Base-by-base conservation (phyloP, 2,888 invertebrate genomes). In the Oscheius onirici region DNA sequence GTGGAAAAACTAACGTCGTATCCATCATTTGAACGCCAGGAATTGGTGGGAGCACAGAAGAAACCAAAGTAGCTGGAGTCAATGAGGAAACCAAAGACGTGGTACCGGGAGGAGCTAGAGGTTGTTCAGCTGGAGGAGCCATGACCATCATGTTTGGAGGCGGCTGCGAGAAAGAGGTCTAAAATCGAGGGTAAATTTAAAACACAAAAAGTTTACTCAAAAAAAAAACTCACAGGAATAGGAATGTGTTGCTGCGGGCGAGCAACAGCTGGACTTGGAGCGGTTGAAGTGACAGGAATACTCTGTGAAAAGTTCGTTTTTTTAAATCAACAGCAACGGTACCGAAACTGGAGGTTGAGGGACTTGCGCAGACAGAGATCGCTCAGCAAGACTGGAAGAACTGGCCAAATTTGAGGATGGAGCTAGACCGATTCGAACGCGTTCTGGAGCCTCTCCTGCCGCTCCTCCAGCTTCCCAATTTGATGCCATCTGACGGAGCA, bases 401-500 rank as follows among this genome's bases (percentile, higher is more conserved):
- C 26, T 43, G 28, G 40, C n/a, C 22, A 43, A 20, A 52, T 49
- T 26, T 20, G 63, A 63, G 22, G 54, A 66, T 1, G 66, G 66
- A 15, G 20, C 11, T 20, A 68, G n/a, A 5, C 68, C 68, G 17
- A 68, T 57, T 24, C 55, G n/a, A 28, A 57, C 34, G 2, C 57
- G 55, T 24, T 68, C 57, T 8, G 44, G 68, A 0, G 52, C 17
- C 34, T 60, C 61, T 28, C 40, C 43, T 0, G 61, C 24, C 8
- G 49, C 40, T 26, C 41, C 28, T 40, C 54, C 44, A n/a, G 71
- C 51, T 24, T 66, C 54, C 81, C 82, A 84, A 15, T 75, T 76
- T 17, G 82, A 76, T 10, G 80, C 82, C 3, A 84, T 77, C 24
- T 81, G 74, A 3, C 86, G 82, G 13, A 86, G 72, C 17, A 69